Percentiles rank a stretch among this genome's conserved stretches.
These are phyloP conservation scores for Phyllotreta striolata DNA, from an alignment of 2,888 invertebrate species.

Conservation along the genomic window DNA sequence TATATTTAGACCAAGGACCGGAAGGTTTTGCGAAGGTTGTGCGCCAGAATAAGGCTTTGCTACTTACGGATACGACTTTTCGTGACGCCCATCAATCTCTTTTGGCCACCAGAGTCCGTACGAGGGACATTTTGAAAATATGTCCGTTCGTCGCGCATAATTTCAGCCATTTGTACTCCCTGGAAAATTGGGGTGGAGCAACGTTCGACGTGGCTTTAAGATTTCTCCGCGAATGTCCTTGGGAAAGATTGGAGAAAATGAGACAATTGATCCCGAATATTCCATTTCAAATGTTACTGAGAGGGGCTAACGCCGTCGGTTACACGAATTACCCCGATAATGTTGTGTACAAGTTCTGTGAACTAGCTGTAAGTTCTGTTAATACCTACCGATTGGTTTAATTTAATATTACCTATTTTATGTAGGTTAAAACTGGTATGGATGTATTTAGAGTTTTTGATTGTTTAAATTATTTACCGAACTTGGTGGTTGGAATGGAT, in stretches of 20 bases:
- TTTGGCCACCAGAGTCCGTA: constrained; percentile 92
- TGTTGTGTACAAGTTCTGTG: constrained; percentile 97
- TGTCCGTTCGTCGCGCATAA: constrained; percentile 96
- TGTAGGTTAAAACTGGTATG: constrained; percentile 89
- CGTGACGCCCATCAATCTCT: constrained; percentile 98
- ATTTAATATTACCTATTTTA: neutral
- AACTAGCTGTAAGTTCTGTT: constrained; percentile 76
- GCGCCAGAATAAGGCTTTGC: constrained; percentile 81
- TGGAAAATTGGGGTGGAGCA: constrained; percentile 99
- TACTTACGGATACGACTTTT: constrained; percentile 98
- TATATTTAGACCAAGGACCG: constrained; percentile 88
- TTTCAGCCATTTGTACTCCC: constrained; percentile 85
- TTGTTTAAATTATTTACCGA: constrained; percentile 97
- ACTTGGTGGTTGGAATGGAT: constrained; percentile 95
- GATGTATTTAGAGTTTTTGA: constrained; percentile 99
- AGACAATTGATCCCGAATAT: constrained; percentile 93
- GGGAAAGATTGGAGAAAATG: constrained; percentile 96
- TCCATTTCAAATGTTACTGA: constrained; percentile 98
- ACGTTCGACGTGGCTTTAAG: constrained; percentile 95
- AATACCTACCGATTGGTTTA: neutral
- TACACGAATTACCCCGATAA: constrained; percentile 99
- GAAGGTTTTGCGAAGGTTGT: constrained; percentile 96
- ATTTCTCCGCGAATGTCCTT: constrained; percentile 98
- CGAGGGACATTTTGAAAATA: constrained; percentile 88
- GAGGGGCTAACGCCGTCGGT: constrained; percentile 98